Evolutionary conservation across 2,888 invertebrate genomes (phyloP), one percentile per base, ranked within the genome.

Genomic region (Yponomeuta malinellus): DNA sequence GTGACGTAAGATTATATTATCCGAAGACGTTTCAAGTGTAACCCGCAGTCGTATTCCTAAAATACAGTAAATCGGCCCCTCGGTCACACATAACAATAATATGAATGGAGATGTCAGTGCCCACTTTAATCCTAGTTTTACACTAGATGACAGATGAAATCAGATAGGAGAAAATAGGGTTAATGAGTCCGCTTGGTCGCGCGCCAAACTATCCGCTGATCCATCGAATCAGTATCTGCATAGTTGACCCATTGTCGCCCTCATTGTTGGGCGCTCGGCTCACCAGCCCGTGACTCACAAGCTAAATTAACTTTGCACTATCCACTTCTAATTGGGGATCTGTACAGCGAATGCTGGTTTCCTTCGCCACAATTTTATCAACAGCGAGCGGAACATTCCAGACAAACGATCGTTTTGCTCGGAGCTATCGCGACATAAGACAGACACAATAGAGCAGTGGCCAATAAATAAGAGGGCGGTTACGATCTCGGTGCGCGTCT

Each of bases 241-340:
- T 83, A 78, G 76, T 78, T 81, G 68, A 68, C 80, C 83, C 82
- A 82, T 79, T 81, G 78, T 79, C 75, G 82, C 79, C 79, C 81
- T 82, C 79, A 81, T 84, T 83, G 79, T 78, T 78, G 77, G 77
- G 72, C 72, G 75, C 76, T 83, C 43, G 83, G 86, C 86, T 86
- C 85, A 74, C 75, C 73, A 79, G 75, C 15, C 8, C 78, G 76
- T 84, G 85, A 88, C 81, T 86, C 87, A 85, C 78, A 74, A 72
- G 75, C 81, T 73, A 74, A 80, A 79, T 82, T 81, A 76, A 15
- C 12, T 59, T 59, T 59, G 52, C 12, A 70, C 63, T 63, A 71
- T 69, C 68, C 12, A 31, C 68, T 68, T 43, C 43, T 43, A 43
- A 43, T 43, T 43, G 8, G 12, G 65, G 65, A 10, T 31, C 10